Evolutionary conservation across 2,888 invertebrate species (phyloP), one percentile per base, ranked within the genome.

Genomic region (Andrena bicolor): DNA sequence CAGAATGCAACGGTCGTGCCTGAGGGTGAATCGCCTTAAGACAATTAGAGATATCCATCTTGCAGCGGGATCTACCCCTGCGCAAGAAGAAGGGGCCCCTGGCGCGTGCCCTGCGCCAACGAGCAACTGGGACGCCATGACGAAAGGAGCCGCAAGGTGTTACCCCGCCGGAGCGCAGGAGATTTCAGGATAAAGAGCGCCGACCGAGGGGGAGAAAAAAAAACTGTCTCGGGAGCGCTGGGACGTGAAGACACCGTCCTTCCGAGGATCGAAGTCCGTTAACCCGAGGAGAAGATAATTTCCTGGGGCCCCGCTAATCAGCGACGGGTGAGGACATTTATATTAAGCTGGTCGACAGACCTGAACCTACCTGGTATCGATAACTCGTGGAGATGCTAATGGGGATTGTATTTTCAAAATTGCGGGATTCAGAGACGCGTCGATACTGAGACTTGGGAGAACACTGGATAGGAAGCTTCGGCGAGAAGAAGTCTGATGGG

Each of bases 31-130:
- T 86, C 80, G 80, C 86, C 87, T 84, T 78, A 76, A 85, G 86
- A 90, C 85, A 87, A 90, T 91, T 91, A 90, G 79, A 75, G 90
- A 89, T 91, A 91, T 84, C 70, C 84, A 89, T 90, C 91, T 91
- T 71, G 66, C 75, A 83, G 72, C 83, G 82, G 84, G 84, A 84
- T 85, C 87, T 81, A 75, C 76, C 82, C 78, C 78, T 70, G 69
- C 56, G 41, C 41, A 41, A 41, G 41, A 58, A 76, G 58, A 69
- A 76, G 49, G 71, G 73, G 72, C 49, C 60, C 7, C 51, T 58
- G 65, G 75, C 85, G 78, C 82, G 86, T 84, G 82, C 80, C 83
- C 56, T 66, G 56, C 71, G 65, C 69, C 76, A 82, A 86, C 85
- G 71, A 80, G 68, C 76, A 80, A 78, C 80, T 73, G 73, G 82